phyloP scores from a whole-genome alignment of 2,113 vertebrate species.

The Tachuris rubrigastra region DNA sequence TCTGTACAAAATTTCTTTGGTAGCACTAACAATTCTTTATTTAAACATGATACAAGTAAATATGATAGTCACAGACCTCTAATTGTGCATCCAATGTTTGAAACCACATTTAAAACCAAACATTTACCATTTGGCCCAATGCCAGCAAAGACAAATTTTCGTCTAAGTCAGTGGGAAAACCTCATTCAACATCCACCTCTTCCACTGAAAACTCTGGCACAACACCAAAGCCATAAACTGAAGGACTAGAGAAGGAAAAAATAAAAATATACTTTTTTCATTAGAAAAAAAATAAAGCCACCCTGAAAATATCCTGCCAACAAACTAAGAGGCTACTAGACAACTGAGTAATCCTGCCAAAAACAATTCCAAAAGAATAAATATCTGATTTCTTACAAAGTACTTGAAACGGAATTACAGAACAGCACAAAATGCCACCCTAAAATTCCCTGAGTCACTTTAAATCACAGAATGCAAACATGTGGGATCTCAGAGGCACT shows the following conservation, averaged over 20 bases:
- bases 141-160: not conserved
- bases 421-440: not conserved
- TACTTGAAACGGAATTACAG: not conserved
- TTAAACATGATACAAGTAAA: not conserved
- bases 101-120: constrained; percentile 1
- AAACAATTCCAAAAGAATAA: not conserved
- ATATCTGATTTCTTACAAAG: not conserved
- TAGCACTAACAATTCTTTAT: constrained; percentile 1
- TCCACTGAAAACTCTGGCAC: not conserved
- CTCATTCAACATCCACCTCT: not conserved
- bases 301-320: not conserved
- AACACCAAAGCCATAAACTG: not conserved
- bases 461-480: not conserved
- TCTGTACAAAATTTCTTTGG: not conserved
- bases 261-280: not conserved
- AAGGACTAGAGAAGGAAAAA: not conserved
- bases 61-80: not conserved
- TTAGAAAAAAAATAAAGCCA: not conserved
- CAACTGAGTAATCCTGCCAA: not conserved
- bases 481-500: not conserved
- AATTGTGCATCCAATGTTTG: not conserved
- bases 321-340: not conserved
- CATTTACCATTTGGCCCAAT: not conserved
- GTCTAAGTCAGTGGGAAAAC: not conserved
- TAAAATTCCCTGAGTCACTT: not conserved